Evolutionary conservation across 2,113 vertebrate genomes (phyloP).

Genomic region (Charina bottae): DNA sequence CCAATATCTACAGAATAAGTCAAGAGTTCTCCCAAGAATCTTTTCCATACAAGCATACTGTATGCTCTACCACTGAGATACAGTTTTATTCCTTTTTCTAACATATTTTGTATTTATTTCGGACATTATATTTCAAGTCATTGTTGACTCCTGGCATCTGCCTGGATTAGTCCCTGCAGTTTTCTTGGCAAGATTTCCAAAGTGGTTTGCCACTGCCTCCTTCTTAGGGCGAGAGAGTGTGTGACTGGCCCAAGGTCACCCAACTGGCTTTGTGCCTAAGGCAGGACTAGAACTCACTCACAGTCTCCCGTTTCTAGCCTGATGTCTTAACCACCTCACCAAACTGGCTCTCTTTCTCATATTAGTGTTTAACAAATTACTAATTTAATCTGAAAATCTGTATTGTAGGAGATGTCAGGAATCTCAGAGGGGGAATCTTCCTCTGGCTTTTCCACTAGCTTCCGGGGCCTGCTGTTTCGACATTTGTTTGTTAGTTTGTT

Average conservation of each 20-base stretch:
- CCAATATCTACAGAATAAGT: background rate
- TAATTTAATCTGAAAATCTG: background rate
- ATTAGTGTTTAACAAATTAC: background rate
- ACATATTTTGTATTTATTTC: background rate
- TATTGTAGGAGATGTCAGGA: background rate
- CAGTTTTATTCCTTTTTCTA: background rate
- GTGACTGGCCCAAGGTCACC: too few relatives aligned
- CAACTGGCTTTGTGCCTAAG: too few relatives aligned
- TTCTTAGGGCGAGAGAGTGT: too few relatives aligned
- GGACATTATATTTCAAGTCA: too few relatives aligned
- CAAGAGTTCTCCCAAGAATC: background rate
- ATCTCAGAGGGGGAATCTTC: background rate
- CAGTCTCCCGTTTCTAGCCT: too few relatives aligned
- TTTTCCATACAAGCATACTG: background rate
- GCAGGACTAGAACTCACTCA: too few relatives aligned
- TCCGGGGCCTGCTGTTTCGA: background rate
- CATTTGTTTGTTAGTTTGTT: background rate
- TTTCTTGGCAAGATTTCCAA: too few relatives aligned
- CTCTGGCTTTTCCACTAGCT: background rate
- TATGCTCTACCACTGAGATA: background rate
- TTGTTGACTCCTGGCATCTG: background rate
- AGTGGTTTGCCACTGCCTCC: too few relatives aligned
- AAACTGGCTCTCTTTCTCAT: too few relatives aligned
- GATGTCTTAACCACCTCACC: too few relatives aligned
- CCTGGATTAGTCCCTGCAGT: too few relatives aligned